Evolutionary conservation across 1,140 invertebrate genomes (phyloP).

Genomic region (Brachionus asplanchnoidis): DNA sequence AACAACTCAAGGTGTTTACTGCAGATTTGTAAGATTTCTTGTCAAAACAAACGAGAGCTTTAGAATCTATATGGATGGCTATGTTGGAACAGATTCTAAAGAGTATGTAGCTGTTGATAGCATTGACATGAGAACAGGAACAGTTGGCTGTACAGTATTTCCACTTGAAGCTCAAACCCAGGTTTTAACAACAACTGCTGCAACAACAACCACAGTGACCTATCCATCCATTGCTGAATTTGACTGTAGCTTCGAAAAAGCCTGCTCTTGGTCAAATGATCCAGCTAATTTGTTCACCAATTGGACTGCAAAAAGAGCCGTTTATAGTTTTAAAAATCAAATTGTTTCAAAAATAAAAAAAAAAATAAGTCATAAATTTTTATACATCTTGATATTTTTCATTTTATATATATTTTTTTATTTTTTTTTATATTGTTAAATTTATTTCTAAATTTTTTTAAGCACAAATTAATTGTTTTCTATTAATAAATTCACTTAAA

Average conservation of each 20-base stretch:
- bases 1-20: background rate
- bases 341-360: no score
- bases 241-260: constrained; percentile 4
- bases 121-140: background rate
- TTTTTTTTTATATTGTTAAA: no score
- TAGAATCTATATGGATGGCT: constrained; percentile 11
- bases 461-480: no score
- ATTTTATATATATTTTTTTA: no score
- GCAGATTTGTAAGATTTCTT: background rate
- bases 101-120: background rate
- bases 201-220: background rate
- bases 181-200: background rate
- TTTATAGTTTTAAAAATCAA: background rate
- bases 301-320: background rate
- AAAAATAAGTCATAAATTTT: no score
- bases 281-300: background rate
- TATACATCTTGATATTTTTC: no score
- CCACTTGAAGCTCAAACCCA: background rate
- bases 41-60: constrained; percentile 12
- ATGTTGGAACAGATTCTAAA: constrained; percentile 8
- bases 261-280: background rate
- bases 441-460: no score
- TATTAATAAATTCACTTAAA: no score
- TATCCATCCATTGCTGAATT: background rate
- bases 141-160: background rate